Conservation (phyloP, 1,140 invertebrate genomes). For the Plutomurus gul region DNA sequence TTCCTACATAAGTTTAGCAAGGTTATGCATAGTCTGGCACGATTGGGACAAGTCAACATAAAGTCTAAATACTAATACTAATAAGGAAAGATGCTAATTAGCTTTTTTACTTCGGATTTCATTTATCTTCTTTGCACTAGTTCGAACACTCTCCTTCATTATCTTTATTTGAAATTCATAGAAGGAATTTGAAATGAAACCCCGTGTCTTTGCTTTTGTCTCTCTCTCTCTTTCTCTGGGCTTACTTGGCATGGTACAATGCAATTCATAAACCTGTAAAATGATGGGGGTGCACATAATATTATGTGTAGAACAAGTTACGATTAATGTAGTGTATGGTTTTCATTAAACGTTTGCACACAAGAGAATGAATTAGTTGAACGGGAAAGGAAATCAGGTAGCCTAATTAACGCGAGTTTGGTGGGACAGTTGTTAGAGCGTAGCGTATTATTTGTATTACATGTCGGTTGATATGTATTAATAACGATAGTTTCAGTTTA, state of each 20-base stretch:
- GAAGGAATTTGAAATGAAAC: not conserved
- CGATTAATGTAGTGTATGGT: no score
- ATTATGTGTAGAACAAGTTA: no score
- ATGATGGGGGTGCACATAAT: no score
- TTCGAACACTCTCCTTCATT: not conserved
- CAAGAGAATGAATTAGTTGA: not conserved
- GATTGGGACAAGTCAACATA: not conserved
- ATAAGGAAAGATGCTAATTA: slow-evolving; percentile 31
- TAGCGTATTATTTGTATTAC: not conserved
- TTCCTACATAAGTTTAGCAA: no score
- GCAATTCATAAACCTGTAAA: not conserved
- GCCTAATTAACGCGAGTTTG: no score
- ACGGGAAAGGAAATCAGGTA: not conserved
- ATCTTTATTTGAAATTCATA: not conserved
- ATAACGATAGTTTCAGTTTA: not conserved
- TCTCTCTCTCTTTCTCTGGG: not conserved
- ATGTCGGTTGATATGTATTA: not conserved
- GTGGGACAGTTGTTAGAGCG: no score
- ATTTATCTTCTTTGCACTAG: not conserved
- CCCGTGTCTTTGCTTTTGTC: not conserved
- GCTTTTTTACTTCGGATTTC: not conserved
- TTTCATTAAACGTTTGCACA: no score
- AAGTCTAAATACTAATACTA: not conserved
- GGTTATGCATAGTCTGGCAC: no score
- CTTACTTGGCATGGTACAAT: not conserved